Conservation (phyloP, 30 jellyfish, hydroid and myxozoan genomes). For the Pelagia noctiluca region DNA sequence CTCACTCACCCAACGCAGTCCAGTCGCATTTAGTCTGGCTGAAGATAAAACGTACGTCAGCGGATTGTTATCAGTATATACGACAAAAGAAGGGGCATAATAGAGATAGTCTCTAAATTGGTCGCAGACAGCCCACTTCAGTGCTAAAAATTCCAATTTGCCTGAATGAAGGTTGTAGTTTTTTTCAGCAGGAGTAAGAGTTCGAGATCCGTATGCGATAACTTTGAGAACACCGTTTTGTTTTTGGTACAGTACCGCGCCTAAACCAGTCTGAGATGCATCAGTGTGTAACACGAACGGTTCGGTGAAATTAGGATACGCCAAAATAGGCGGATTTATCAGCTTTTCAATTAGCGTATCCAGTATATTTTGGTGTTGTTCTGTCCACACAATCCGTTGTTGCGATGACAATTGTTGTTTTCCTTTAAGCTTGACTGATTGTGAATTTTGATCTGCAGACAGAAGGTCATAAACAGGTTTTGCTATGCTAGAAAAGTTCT, state of each 20-base stretch:
- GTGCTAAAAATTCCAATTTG: slow-evolving; percentile 25
- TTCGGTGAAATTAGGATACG: slow-evolving; percentile 38
- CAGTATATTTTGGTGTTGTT: slow-evolving; percentile 4
- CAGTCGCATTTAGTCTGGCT: slow-evolving; percentile 42
- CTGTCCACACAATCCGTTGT: slow-evolving; percentile 6
- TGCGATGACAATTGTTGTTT: neutral
- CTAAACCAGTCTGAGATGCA: slow-evolving; percentile 56
- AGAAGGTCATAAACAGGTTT: slow-evolving; percentile 36
- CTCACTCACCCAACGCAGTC: slow-evolving; percentile 36
- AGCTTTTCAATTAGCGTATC: slow-evolving; percentile 20
- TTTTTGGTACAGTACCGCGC: slow-evolving; percentile 61
- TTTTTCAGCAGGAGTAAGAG: slow-evolving; percentile 42
- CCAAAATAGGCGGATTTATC: slow-evolving; percentile 46
- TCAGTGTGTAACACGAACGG: slow-evolving; percentile 52
- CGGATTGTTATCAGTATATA: slow-evolving; percentile 16
- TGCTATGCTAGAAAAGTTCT: slow-evolving; percentile 23
- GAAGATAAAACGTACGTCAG: slow-evolving; percentile 26
- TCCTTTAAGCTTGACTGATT: too few species aligned
- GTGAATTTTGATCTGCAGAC: neutral
- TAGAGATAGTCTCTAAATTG: slow-evolving; percentile 59
- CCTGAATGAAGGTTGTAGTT: neutral
- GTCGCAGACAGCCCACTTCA: slow-evolving; percentile 66
- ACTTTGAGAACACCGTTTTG: slow-evolving; percentile 26
- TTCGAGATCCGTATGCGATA: slow-evolving; percentile 60
- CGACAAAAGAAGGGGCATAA: slow-evolving; percentile 53